A percentile compares a stretch with the other conserved stretches of the same genome.
Evolutionary conservation across 2,797 vertebrate species (phyloP).

Genomic region (Ptychadena robeensis): DNA sequence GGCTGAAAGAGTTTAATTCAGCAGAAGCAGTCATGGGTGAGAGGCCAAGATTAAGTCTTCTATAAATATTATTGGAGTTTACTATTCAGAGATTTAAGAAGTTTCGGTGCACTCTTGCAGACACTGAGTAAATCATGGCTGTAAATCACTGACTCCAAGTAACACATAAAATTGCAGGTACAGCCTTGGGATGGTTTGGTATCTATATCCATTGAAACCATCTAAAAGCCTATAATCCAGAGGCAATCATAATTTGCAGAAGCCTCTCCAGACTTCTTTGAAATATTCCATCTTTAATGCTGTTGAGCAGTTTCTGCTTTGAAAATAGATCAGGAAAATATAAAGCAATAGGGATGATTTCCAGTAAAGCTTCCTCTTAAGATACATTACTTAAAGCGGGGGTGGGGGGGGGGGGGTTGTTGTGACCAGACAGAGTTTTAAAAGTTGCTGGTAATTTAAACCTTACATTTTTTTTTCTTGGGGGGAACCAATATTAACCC

Average conservation of each 20-base stretch:
- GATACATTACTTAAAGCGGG: neutral
- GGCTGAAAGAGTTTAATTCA: conserved; percentile 23
- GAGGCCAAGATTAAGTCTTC: conserved; percentile 19
- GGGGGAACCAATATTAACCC: no score
- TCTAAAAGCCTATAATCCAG: neutral
- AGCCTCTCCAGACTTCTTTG: neutral
- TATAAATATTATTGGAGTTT: conserved; percentile 36
- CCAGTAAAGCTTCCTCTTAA: neutral
- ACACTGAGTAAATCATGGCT: conserved; percentile 11
- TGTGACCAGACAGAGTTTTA: no score
- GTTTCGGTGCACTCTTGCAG: conserved; percentile 23
- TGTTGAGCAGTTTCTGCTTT: neutral
- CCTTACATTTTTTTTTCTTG: no score
- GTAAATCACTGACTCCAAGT: neutral
- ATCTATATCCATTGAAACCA: neutral
- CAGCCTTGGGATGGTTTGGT: neutral
- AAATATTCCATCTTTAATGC: neutral
- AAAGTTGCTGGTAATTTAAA: no score
- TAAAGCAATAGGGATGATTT: neutral
- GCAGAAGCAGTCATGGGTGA: conserved; percentile 21
- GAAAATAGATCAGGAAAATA: neutral
- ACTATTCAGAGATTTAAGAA: conserved; percentile 15
- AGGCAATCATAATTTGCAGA: neutral
- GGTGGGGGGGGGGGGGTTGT: no score
- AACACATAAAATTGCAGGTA: neutral